phyloP scores from a whole-genome alignment of 2,113 vertebrate genomes.

The Thinocorus orbignyianus region DNA sequence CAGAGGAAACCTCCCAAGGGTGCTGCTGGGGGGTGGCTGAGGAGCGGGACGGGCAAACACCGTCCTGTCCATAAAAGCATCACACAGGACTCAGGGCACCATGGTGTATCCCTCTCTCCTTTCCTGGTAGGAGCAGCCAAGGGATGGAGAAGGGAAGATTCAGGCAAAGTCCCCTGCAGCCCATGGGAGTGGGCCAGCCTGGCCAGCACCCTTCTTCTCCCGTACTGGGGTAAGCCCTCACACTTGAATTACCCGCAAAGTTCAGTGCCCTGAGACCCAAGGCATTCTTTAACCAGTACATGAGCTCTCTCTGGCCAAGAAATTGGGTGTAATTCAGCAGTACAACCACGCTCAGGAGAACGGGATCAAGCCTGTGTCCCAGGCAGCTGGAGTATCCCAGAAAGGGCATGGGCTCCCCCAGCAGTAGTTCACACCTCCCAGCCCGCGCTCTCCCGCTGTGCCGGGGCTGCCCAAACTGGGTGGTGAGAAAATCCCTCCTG shows the following conservation, averaged over 20 bases:
- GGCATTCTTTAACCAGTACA: background rate
- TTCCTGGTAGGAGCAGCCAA: background rate
- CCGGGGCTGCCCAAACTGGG: background rate
- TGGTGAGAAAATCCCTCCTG: background rate
- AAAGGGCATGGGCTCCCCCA: accelerated
- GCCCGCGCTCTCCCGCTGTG: accelerated
- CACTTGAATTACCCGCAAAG: accelerated
- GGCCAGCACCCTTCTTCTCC: accelerated
- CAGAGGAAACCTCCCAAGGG: background rate
- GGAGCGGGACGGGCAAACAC: accelerated
- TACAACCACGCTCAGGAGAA: background rate
- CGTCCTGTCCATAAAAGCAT: background rate
- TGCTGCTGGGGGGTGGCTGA: background rate
- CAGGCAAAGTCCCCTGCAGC: background rate
- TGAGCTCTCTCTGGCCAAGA: background rate
- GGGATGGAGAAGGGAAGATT: background rate
- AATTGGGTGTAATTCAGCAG: background rate
- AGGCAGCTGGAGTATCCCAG: background rate
- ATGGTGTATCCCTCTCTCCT: accelerated
- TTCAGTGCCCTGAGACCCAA: background rate
- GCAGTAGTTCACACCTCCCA: background rate
- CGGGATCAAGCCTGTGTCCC: background rate
- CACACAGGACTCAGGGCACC: accelerated
- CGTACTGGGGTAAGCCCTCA: background rate
- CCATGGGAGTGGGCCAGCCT: accelerated